phyloP scores from a whole-genome alignment of 2,797 vertebrate genomes.

The Steatocranus sp. region DNA sequence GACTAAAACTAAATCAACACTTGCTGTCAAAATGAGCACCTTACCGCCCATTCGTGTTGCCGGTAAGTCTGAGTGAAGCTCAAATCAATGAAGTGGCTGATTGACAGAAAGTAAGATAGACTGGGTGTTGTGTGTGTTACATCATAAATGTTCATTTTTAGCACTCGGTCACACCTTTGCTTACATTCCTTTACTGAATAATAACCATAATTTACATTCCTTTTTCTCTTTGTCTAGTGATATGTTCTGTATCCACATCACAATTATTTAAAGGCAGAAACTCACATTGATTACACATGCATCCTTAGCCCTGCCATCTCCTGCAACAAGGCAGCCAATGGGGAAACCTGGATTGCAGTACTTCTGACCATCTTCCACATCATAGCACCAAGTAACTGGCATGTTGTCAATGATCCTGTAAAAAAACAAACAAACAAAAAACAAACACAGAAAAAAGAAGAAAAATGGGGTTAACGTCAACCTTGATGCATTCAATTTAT shows the following conservation, averaged over 20 bases:
- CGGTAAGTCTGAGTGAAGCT: background rate
- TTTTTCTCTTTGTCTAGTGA: background rate
- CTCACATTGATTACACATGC: slow-evolving; percentile 89
- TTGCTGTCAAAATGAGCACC: background rate
- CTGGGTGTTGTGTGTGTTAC: background rate
- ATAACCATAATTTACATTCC: background rate
- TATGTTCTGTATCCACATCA: background rate
- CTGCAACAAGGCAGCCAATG: slow-evolving; percentile 84
- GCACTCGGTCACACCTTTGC: background rate
- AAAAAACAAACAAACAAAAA: slow-evolving; percentile 4
- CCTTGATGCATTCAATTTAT: background rate
- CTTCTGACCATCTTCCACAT: slow-evolving; percentile 83
- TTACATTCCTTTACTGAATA: background rate
- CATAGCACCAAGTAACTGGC: slow-evolving; percentile 91
- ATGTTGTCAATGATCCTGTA: slow-evolving; percentile 91
- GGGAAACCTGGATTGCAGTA: slow-evolving; percentile 92
- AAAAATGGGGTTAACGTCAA: background rate
- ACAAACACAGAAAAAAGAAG: background rate
- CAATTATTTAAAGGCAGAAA: slow-evolving; percentile 6
- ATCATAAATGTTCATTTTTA: background rate
- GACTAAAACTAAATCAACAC: background rate
- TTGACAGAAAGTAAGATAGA: background rate
- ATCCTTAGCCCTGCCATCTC: slow-evolving; percentile 79
- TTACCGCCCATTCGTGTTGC: background rate
- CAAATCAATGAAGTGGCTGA: background rate